Evolutionary conservation across 2,888 invertebrate species (phyloP).

Genomic region (Sarcophaga variegata): DNA sequence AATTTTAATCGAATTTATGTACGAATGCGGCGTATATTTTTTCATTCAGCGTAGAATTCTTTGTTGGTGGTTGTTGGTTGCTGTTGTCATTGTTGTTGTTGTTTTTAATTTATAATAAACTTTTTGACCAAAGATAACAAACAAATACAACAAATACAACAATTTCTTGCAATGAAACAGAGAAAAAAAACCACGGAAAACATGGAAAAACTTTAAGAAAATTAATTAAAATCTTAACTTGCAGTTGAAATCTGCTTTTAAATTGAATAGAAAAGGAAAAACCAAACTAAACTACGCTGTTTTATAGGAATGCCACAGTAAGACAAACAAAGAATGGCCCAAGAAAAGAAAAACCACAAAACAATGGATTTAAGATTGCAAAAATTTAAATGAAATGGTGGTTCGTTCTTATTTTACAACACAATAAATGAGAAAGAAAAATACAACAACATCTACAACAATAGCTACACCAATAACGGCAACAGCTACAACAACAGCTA

Average conservation of each 20-base stretch:
- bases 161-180: constrained; percentile 18
- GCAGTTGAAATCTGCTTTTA: constrained; percentile 61
- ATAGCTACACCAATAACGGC: too few relatives aligned
- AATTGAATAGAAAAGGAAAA: background rate
- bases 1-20: constrained; percentile 57
- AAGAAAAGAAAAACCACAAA: constrained; percentile 66
- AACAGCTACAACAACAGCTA: too few relatives aligned
- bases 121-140: constrained; percentile 46
- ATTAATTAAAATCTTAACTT: constrained; percentile 70
- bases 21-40: background rate
- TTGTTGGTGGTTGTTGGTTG: too few relatives aligned
- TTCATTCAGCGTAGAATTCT: constrained; percentile 30
- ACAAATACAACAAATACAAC: constrained; percentile 26
- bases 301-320: background rate
- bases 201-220: constrained; percentile 56
- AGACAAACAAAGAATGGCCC: constrained; percentile 17
- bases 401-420: constrained; percentile 18
- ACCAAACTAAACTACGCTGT: too few relatives aligned
- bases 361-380: constrained; percentile 39
- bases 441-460: background rate
- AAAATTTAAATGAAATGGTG: constrained; percentile 7
- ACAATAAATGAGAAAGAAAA: constrained; percentile 20
- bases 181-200: too few relatives aligned
- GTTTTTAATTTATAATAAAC: constrained; percentile 60
- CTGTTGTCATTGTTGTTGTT: too few relatives aligned